These are phyloP conservation scores for Chymomyza costata DNA, from an alignment of 1,140 invertebrate genomes.

Conservation along the genomic window DNA sequence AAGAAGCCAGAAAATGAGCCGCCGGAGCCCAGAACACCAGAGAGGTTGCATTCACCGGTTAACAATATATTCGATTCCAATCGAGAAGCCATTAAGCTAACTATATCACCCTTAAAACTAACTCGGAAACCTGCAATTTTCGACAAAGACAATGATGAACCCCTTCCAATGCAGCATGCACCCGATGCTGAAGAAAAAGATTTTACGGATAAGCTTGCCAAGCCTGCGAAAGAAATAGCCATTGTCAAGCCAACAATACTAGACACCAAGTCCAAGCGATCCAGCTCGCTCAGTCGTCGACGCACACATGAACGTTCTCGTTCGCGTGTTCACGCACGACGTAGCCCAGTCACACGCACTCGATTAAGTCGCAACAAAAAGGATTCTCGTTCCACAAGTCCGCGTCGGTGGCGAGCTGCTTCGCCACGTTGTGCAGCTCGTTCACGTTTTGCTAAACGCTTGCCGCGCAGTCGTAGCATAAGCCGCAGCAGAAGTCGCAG, in stretches of 20 bases:
- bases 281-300: constrained; percentile 12
- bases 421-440: constrained; percentile 5
- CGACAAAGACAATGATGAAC: constrained; percentile 47
- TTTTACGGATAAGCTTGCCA: constrained; percentile 22
- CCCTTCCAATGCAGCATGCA: background rate
- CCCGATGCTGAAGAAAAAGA: constrained; percentile 4
- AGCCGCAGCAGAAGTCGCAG: constrained; percentile 21
- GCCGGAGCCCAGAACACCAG: constrained; percentile 1
- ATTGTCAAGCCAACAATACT: constrained; percentile 71
- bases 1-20: constrained; percentile 2
- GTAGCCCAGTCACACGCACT: constrained; percentile 1
- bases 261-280: constrained; percentile 34
- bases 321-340: background rate
- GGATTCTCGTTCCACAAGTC: background rate
- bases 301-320: background rate
- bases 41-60: constrained; percentile 32
- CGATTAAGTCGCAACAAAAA: background rate
- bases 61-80: constrained; percentile 69
- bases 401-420: too few species aligned
- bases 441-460: constrained; percentile 36
- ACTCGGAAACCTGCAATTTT: constrained; percentile 60
- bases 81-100: constrained; percentile 67
- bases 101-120: constrained; percentile 59
- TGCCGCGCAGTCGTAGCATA: constrained; percentile 46
- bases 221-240: constrained; percentile 55